phyloP scores from a whole-genome alignment of 2,888 invertebrate species.

The Agrochola macilenta region DNA sequence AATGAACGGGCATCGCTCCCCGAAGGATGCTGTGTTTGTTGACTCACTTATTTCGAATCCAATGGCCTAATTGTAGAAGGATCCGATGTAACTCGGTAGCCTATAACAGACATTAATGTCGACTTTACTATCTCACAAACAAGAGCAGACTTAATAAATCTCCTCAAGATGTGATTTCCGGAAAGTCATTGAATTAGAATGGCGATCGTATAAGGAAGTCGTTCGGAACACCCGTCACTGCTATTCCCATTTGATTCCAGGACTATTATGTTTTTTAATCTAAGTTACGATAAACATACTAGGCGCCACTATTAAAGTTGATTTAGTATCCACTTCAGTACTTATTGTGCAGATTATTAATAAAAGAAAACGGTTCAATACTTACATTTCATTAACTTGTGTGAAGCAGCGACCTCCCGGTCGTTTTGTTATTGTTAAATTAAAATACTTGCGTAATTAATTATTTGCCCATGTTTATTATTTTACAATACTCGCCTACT shows the following conservation, averaged over 20 bases:
- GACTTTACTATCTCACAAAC: conserved; percentile 82
- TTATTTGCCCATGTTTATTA: conserved; percentile 34
- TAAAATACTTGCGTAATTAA: conserved; percentile 23
- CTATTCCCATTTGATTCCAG: conserved; percentile 68
- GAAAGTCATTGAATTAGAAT: conserved; percentile 79
- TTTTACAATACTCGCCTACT: conserved; percentile 28
- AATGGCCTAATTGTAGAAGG: conserved; percentile 78
- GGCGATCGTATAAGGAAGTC: conserved; percentile 80
- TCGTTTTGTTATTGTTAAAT: conserved; percentile 31
- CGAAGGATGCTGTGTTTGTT: conserved; percentile 85
- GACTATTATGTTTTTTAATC: conserved; percentile 69
- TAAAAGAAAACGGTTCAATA: neutral
- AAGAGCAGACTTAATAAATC: conserved; percentile 84
- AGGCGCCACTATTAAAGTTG: conserved; percentile 52
- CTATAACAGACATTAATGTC: conserved; percentile 76
- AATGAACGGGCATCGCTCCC: conserved; percentile 80
- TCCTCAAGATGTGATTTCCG: conserved; percentile 79
- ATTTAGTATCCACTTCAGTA: conserved; percentile 35
- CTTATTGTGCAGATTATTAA: conserved; percentile 14
- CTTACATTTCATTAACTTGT: no score
- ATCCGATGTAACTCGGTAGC: conserved; percentile 80
- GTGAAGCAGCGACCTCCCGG: no score
- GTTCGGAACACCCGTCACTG: conserved; percentile 79
- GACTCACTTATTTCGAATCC: conserved; percentile 80
- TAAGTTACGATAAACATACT: conserved; percentile 40